Evolutionary conservation across 2,113 vertebrate genomes (phyloP), one percentile per base, ranked within the genome.

Genomic region (Miniopterus natalensis): DNA sequence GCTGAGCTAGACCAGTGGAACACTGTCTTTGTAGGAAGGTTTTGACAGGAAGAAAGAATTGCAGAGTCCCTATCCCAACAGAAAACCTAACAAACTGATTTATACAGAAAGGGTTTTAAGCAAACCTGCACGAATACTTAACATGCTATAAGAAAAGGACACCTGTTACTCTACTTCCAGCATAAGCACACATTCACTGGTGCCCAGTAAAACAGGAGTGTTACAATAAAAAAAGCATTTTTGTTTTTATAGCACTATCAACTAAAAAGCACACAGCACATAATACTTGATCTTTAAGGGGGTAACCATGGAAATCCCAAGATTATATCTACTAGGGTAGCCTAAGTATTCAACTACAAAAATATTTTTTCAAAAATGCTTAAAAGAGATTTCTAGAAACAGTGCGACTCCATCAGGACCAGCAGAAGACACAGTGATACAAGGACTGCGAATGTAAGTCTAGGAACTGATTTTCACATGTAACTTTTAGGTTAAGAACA

Each of bases 211-310:
- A 40, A 21, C 3, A n/a, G 49, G 49, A 51, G 21, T 15, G 14
- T 21, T 25, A 74, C 42, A 14, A 47, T 10, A 4, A 0, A 40
- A 45, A 84, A 57, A 80, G 89, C 75, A 42, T 6, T 75, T 90
- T 21, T 66, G 75, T 94, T 55, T 81, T 59, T 51, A 11, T 0
- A 88, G 75, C 90, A 85, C 93, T 90, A 53, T 90, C 27, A 45
- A 18, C 88, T 88, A 92, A 78, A 75, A 78, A 96, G 93, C 92
- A 93, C 59, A 93, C 51, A 91, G 92, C 90, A 95, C 95, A 95
- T 95, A 97, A 96, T 95, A 98, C 97, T 98, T 92, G 96, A 96
- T 95, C 96, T 96, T 95, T 87, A 92, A 68, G 90, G 95, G 96
- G 96, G 65, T 88, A 84, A 97, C 95, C 95, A 81, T 65, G 79